These are phyloP conservation scores for Odontophorus gujanensis DNA, from an alignment of 2,113 vertebrate genomes.

Conservation along the genomic window DNA sequence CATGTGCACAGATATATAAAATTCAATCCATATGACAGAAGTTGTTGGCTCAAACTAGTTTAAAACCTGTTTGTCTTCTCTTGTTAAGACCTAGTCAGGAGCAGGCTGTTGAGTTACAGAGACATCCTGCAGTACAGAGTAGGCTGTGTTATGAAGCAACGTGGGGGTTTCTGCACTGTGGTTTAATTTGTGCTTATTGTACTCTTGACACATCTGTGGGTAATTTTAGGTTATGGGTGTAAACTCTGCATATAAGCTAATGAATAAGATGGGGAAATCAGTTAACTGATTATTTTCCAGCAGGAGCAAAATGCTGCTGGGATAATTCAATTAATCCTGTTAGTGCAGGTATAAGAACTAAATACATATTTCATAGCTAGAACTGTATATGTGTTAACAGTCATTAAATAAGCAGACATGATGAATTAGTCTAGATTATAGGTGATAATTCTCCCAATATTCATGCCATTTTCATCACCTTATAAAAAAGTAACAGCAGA, in stretches of 20 bases:
- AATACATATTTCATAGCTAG: not conserved
- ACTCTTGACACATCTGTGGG: not conserved
- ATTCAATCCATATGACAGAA: not conserved
- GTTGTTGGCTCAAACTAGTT: not conserved
- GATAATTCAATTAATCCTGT: not conserved
- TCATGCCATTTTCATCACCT: not conserved
- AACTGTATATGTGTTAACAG: not conserved
- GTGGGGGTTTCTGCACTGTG: not conserved
- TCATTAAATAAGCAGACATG: not conserved
- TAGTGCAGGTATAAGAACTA: not conserved
- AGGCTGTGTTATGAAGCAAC: not conserved
- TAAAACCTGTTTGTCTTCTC: not conserved
- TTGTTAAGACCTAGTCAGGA: not conserved
- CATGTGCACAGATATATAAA: not conserved
- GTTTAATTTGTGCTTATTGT: not conserved
- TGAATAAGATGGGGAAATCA: not conserved
- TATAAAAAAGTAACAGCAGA: slow-evolving; percentile 2
- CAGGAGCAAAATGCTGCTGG: not conserved
- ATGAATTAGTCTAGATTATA: not conserved
- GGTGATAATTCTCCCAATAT: not conserved
- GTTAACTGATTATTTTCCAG: not conserved
- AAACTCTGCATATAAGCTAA: not conserved
- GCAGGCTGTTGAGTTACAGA: not conserved
- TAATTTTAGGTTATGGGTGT: not conserved
- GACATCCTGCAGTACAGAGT: not conserved